Conservation (phyloP, 2,888 invertebrate species). For the Aphidius colemani region DNA sequence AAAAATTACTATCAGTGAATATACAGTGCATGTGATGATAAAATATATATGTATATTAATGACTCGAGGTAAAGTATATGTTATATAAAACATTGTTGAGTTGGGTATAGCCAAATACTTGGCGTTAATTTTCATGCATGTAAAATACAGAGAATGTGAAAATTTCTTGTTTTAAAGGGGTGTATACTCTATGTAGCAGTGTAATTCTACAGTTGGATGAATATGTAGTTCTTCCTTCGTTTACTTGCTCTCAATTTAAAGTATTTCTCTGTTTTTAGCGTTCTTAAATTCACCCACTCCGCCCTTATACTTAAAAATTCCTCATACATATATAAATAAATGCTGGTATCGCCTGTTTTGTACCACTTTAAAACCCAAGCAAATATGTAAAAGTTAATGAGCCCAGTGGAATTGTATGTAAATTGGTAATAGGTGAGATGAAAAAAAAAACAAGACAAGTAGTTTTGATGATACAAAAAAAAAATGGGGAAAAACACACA, state of each 20-base stretch:
- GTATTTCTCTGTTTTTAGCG: neutral
- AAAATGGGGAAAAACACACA: slow-evolving; percentile 3
- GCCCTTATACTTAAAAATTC: neutral
- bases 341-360: slow-evolving; percentile 7
- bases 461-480: slow-evolving; percentile 25
- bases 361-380: slow-evolving; percentile 24
- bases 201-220: no score
- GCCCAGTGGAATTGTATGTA: slow-evolving; percentile 41
- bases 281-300: neutral
- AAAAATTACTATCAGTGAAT: neutral
- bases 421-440: slow-evolving; percentile 36
- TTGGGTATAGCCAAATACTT: neutral
- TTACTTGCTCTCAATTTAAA: neutral
- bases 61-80: neutral
- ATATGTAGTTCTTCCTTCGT: neutral
- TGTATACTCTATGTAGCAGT: neutral
- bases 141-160: neutral
- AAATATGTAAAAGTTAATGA: slow-evolving; percentile 43
- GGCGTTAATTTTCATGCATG: neutral
- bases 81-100: neutral
- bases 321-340: slow-evolving; percentile 9
- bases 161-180: slow-evolving; percentile 4
- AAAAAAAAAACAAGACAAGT: neutral
- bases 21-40: no score
- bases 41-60: neutral